Base-by-base conservation (phyloP, 2,113 vertebrate genomes). In the Nothocercus julius region DNA sequence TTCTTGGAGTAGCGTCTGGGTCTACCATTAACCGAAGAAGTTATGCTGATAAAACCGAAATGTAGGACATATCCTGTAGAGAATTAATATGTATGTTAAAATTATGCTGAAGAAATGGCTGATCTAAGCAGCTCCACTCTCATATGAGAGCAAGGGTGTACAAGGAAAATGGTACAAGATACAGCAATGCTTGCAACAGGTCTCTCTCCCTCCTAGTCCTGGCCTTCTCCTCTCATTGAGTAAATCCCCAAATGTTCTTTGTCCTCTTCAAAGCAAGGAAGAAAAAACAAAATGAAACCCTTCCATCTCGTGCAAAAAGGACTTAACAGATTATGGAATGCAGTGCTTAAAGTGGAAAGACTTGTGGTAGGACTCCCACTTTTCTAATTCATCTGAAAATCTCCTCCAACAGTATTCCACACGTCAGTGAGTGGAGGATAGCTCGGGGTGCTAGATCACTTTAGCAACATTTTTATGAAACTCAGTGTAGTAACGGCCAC, bases 1-100 rank as follows among this genome's bases (percentile, higher is more conserved):
- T 93, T 68, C 75, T 94, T 93, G 89, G 87, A 93, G 62, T 25
- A 85, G 66, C 0, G 0, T 82, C 58, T 2, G 2, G 19, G 66
- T 68, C 77, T 84, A 86, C 95, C 80, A 90, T 79, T 75, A 93
- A 94, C 58, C 76, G 58, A 90, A 86, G 73, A 5, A 63, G n/a
- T 90, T 86, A 34, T 7, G 38, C 86, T 61, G 73, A 90, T 73
- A 77, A 96, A 95, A 89, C 64, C 6, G 3, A 93, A 83, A 78
- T 18, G 61, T 75, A 85, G 11, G 8, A 67, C 56, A 45, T 9
- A 86, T 72, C 68, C 86, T 69, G 68, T 2, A 15, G 89, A 66
- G 79, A 90, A 82, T 85, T 93, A 91, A 80, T 90, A 27, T 13
- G 77, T 53, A 62, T 89, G 73, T 68, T 84, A 86, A 95, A 92